Evolutionary conservation across 64 coral and sea anemone genomes (phyloP), one percentile per base, ranked within the genome.

Genomic region (Stichodactyla helianthus): DNA sequence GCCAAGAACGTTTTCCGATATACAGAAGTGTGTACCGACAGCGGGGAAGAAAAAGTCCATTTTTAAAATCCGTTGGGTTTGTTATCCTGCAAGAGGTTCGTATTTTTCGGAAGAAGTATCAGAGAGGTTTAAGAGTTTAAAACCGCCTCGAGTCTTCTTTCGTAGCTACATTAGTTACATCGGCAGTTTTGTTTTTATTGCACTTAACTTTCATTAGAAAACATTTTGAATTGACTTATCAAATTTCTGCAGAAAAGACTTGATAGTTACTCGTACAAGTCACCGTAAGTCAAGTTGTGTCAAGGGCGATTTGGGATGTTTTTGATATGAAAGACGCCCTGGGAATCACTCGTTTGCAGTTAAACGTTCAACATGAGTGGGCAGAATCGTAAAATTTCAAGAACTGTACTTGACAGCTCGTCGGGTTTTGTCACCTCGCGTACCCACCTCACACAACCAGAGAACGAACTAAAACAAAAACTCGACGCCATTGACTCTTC

Each of bases 401-500:
- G 83, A 79, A 61, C 65, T 2, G 6, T 83, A 6, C 53, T 79
- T 17, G 89, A 90, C 58, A 57, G 54, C 14, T 53, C 22, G 15
- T 51, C 51, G 8, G 89, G 68, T 52, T 79, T 85, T 28, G 77
- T 87, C 28, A 86, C 76, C 20, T 53, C 82, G 0, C 82, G 65
- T 19, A 26, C 89, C 5, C 87, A 82, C 13, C 80, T 87, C 50
- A 83, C 82, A 10, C 90, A 91, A 35, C 31, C 83, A 14, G 93
- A 95, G 55, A 92, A 92, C 14, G 93, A 95, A 68, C 87, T 95
- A 0, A 95, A 92, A 59, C 77, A 85, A 76, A 95, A 92, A 63
- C 77, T 95, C 20, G 87, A 95, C 60, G 93, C 93, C 26, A 82
- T 95, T n/a, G 62, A 95, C 51, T 92, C 93, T 82, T 95, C 93